Base-by-base conservation (phyloP, 2,888 invertebrate species). In the Actias luna region DNA sequence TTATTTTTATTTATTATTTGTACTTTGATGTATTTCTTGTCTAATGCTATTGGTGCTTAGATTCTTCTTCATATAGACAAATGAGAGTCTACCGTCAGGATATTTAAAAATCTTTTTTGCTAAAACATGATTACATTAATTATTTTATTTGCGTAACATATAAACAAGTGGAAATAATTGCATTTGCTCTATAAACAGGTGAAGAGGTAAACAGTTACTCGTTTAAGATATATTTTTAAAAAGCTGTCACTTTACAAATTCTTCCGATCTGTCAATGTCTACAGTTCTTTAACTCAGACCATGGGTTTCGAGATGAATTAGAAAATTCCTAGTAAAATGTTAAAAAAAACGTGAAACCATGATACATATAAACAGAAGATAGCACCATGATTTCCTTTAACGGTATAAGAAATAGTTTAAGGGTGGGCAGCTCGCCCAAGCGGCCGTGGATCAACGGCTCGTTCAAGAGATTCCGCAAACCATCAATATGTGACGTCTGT, bases 401-500 rank as follows among this genome's bases (percentile, higher is more conserved):
- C 57, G 29, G 65, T 5, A 25, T 71, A 12, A 64, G 62, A 7
- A 29, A 33, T 57, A 58, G 64, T 25, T 59, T 69, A 10, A 66
- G 57, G 61, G 63, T 70, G 35, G 60, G 62, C 29, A 64, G 63
- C 12, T 7, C 63, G 18, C 63, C 67, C 18, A 18, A 35, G 33
- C 64, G 64, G 29, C 67, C 68, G 14, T 55, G 25, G 14, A 59
- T 70, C 61, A 70, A 69, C 16, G 7, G 25, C 1, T 46, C 67
- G 0, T 29, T 65, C 16, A 77, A 73, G 64, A 71, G 79, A 50
- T 77, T 73, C 61, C 67, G 78, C 59, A 79, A 67, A 61, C 73
- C 72, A 5, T 84, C 82, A 4, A 66, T 76, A 2, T 86, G 86
- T 64, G 78, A 84, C 59, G 64, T 68, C 2, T 77, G 76, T 61